Conservation (phyloP, 2,113 vertebrate species). For the Myiozetetes cayanensis region DNA sequence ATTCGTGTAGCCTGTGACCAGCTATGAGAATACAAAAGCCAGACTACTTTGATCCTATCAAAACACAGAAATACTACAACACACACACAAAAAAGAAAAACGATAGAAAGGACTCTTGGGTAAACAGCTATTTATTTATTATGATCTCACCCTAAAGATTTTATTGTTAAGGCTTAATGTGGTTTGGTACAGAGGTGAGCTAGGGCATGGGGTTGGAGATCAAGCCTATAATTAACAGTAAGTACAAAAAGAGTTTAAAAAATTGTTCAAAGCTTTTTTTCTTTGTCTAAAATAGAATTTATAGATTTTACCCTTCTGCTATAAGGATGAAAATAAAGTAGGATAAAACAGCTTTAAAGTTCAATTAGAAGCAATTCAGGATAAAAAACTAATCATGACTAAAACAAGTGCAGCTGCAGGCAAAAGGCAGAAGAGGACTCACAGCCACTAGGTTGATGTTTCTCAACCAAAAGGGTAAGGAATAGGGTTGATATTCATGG, state of each 20-base stretch:
- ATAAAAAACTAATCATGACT: background rate
- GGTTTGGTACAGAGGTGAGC: slow-evolving; percentile 33
- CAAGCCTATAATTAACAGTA: slow-evolving; percentile 54
- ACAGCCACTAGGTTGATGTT: background rate
- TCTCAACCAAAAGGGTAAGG: background rate
- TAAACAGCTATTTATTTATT: slow-evolving; percentile 65
- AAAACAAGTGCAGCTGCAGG: background rate
- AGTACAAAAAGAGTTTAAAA: slow-evolving; percentile 28
- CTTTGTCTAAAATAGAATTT: slow-evolving; percentile 47
- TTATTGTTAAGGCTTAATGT: slow-evolving; percentile 46
- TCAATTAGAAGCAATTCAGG: background rate
- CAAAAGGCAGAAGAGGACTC: background rate
- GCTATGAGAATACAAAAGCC: slow-evolving; percentile 37
- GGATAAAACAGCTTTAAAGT: background rate
- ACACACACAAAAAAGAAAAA: background rate
- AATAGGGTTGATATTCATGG: background rate
- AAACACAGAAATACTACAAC: background rate
- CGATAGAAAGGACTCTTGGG: background rate
- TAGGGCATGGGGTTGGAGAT: slow-evolving; percentile 25
- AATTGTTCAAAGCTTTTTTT: background rate
- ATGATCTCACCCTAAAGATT: slow-evolving; percentile 66
- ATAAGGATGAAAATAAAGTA: background rate
- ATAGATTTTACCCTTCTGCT: slow-evolving; percentile 38
- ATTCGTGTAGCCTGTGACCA: slow-evolving; percentile 18
- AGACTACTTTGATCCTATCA: slow-evolving; percentile 8